Evolutionary conservation across 2,888 invertebrate genomes (phyloP), one percentile per base, ranked within the genome.

Genomic region (Coleophora deauratella): DNA sequence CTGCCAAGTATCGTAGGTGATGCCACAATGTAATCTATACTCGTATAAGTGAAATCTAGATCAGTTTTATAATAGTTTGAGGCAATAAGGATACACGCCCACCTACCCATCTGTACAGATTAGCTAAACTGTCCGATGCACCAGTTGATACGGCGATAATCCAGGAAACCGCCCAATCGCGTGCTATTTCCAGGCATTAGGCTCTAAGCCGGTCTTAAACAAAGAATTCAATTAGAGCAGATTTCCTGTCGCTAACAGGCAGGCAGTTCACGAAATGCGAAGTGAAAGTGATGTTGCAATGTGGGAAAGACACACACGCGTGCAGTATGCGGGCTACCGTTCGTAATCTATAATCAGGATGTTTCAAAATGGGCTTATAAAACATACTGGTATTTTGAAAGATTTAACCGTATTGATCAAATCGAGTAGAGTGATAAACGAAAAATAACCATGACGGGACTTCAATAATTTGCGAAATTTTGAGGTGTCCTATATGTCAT

Each of bases 261-360:
- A 41, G 38, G 32, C 48, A 50, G 53, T 58, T 55, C 59, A 64
- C 59, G 64, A 67, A 65, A 62, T 56, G 69, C 56, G 15, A 44
- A 56, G 81, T 71, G 81, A 82, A 81, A 82, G 81, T 76, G 69
- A 72, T 79, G 75, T 79, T 67, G 78, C 76, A 76, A 81, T 55
- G 51, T 53, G 52, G 53, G 53, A 6, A 52, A 49, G 49, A 49
- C 49, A 59, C 37, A 27, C 45, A 51, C 59, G 55, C 51, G 51
- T 57, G 56, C 50, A 47, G 50, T 57, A 56, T 57, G 58, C 57
- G 56, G 61, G 51, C 45, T 47, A 42, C 46, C 42, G 3, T 6
- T 21, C 6, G 43, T 50, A 33, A 40, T 37, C 45, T 46, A 52
- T 57, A 56, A 64, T 62, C 62, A 56, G 42, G 13, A 4, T 21